These are phyloP conservation scores for Polypterus bichir DNA, from an alignment of 2,113 vertebrate genomes.

Conservation along the genomic window DNA sequence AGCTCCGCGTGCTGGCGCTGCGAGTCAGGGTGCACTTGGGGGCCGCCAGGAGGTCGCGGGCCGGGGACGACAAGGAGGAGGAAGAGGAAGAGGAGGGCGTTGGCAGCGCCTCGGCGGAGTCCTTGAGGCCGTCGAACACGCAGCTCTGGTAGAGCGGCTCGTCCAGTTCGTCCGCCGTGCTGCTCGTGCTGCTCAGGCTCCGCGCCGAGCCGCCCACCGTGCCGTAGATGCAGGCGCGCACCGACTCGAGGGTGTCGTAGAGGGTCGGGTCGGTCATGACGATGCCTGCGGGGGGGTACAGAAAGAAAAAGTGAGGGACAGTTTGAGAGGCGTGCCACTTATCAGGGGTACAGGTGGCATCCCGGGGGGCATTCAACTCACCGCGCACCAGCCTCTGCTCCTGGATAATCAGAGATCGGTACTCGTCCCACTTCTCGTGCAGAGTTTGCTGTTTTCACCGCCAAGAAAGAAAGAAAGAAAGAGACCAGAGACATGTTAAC, in stretches of 20 bases:
- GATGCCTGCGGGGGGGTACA: slow-evolving; percentile 48
- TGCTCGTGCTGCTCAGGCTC: slow-evolving; percentile 59
- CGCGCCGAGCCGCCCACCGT: slow-evolving; percentile 49
- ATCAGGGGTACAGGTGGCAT: too few species aligned
- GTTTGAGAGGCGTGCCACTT: background rate
- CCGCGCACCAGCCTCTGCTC: slow-evolving; percentile 83
- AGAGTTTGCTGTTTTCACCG: slow-evolving; percentile 67
- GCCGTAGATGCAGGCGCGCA: slow-evolving; percentile 65
- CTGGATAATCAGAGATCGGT: slow-evolving; percentile 81
- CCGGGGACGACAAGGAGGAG: fast-evolving
- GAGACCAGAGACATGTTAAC: background rate
- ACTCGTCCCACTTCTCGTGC: slow-evolving; percentile 91
- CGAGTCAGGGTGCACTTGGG: slow-evolving; percentile 45
- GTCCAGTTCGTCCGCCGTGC: slow-evolving; percentile 41
- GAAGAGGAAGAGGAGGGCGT: slow-evolving; percentile 4
- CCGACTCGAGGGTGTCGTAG: slow-evolving; percentile 82
- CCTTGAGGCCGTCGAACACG: slow-evolving; percentile 42
- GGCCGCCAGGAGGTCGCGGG: slow-evolving; percentile 41
- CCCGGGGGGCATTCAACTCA: slow-evolving; percentile 31
- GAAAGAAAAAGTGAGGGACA: background rate
- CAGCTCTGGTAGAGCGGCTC: slow-evolving; percentile 85
- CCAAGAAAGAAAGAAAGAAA: slow-evolving; percentile 12
- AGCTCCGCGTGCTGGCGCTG: slow-evolving; percentile 76
- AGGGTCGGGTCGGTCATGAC: slow-evolving; percentile 78
- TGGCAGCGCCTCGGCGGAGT: slow-evolving; percentile 16